phyloP scores from a whole-genome alignment of 2,797 vertebrate genomes.

The Rhinichthys osculus region DNA sequence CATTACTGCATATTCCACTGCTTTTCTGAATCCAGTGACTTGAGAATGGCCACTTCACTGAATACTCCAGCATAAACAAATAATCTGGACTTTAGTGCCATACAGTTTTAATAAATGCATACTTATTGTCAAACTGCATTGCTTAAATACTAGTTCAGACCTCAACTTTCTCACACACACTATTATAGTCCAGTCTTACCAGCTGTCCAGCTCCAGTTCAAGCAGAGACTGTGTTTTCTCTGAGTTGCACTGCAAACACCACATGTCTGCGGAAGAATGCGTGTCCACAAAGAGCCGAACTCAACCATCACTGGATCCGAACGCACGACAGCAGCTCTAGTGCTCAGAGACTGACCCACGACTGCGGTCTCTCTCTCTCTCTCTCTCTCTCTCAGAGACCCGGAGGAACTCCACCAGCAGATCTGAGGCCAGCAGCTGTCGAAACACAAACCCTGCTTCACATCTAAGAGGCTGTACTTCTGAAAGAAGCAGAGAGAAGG shows the following conservation, averaged over 20 bases:
- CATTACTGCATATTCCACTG: background rate
- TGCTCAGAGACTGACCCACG: slow-evolving; percentile 48
- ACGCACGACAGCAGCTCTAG: slow-evolving; percentile 17
- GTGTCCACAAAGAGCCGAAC: background rate
- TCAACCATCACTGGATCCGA: slow-evolving; percentile 34
- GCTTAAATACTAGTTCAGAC: slow-evolving; percentile 50
- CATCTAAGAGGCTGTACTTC: background rate
- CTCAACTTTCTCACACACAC: slow-evolving; percentile 39
- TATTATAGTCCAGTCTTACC: slow-evolving; percentile 79
- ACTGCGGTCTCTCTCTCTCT: slow-evolving; percentile 14
- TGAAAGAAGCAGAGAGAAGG: background rate
- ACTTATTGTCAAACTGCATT: background rate
- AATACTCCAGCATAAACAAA: background rate
- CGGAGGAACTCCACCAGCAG: background rate
- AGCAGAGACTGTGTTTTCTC: slow-evolving; percentile 95
- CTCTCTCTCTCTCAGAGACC: slow-evolving; percentile 39
- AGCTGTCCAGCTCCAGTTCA: slow-evolving; percentile 92
- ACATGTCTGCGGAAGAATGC: slow-evolving; percentile 80
- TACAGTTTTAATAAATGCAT: background rate
- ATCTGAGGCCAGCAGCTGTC: background rate
- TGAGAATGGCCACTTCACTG: slow-evolving; percentile 10
- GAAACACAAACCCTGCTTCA: background rate
- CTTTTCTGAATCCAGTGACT: background rate
- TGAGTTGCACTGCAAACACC: slow-evolving; percentile 96
- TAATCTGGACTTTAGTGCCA: background rate